Evolutionary conservation across 2,113 vertebrate genomes (phyloP).

Genomic region (Antennarius striatus): DNA sequence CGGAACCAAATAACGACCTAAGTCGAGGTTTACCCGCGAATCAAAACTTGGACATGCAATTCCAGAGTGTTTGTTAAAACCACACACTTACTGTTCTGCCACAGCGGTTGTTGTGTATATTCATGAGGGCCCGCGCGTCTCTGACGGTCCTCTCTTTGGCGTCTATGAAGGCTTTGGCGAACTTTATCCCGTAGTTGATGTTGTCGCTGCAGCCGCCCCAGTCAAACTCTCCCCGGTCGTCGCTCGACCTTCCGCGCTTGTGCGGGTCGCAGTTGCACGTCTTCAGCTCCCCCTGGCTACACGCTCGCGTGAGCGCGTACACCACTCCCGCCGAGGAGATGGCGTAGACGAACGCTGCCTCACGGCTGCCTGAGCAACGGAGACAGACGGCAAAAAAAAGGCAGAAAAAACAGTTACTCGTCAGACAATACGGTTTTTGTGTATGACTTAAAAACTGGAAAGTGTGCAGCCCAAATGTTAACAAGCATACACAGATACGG

Average conservation of each 20-base stretch:
- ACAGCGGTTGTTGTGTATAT: slow-evolving; percentile 97
- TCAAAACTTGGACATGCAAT: no score
- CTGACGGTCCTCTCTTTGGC: slow-evolving; percentile 95
- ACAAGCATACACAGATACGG: slow-evolving; percentile 42
- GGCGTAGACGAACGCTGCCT: slow-evolving; percentile 96
- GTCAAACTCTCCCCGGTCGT: slow-evolving; percentile 92
- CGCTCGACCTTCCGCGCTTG: slow-evolving; percentile 86
- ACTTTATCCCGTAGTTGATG: slow-evolving; percentile 94
- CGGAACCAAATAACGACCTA: no score
- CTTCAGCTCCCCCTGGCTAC: slow-evolving; percentile 96
- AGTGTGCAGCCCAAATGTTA: slow-evolving; percentile 13
- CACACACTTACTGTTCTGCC: slow-evolving; percentile 90
- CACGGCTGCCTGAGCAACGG: slow-evolving; percentile 86
- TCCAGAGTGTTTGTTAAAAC: background rate
- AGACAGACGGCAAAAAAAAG: slow-evolving; percentile 22
- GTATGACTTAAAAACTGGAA: slow-evolving; percentile 1
- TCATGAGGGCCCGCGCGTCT: slow-evolving; percentile 96
- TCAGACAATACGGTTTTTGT: background rate
- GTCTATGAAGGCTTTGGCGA: slow-evolving; percentile 95
- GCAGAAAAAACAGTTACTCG: slow-evolving; percentile 17
- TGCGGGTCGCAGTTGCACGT: slow-evolving; percentile 92
- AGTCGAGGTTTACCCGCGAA: no score
- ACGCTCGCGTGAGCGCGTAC: slow-evolving; percentile 93
- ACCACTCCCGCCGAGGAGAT: slow-evolving; percentile 97
- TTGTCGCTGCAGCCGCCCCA: slow-evolving; percentile 99